A percentile compares a stretch with the other conserved stretches of the same genome.
phyloP scores from a whole-genome alignment of 2,888 invertebrate genomes.

The Macrosiphum euphorbiae region DNA sequence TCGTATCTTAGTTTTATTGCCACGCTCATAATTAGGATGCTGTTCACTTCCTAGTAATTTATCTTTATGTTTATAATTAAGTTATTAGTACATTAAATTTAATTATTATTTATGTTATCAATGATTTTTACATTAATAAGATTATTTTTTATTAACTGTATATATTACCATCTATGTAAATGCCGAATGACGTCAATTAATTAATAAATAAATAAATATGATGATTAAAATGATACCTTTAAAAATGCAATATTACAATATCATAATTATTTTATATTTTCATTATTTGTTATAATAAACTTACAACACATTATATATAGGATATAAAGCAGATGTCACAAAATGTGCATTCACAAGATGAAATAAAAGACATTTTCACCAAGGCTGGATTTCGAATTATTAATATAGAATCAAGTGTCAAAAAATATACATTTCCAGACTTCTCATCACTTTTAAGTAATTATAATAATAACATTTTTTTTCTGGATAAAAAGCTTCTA shows the following conservation, averaged over 20 bases:
- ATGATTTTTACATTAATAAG: too few relatives aligned
- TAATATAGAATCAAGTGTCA: constrained; percentile 21
- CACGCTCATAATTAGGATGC: too few relatives aligned
- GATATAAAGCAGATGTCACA: background rate
- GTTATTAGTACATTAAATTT: too few relatives aligned
- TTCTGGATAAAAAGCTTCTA: background rate
- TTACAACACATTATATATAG: background rate
- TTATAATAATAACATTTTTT: background rate
- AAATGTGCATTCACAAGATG: constrained; percentile 8
- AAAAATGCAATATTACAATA: background rate
- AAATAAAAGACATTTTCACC: constrained; percentile 10
- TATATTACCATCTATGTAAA: too few relatives aligned
- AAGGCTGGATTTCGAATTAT: constrained; percentile 48
- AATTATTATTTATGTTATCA: too few relatives aligned
- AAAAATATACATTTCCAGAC: constrained; percentile 45
- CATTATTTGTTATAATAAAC: background rate
- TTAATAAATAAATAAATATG: too few relatives aligned
- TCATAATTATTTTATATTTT: background rate
- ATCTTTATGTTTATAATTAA: too few relatives aligned
- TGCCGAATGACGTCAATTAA: too few relatives aligned
- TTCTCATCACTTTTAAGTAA: constrained; percentile 48
- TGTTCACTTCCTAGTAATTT: too few relatives aligned
- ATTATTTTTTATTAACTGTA: too few relatives aligned
- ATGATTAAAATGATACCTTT: background rate
- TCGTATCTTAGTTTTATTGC: too few relatives aligned